Conservation (phyloP, 2,888 invertebrate species). For the Dynastes maya region DNA sequence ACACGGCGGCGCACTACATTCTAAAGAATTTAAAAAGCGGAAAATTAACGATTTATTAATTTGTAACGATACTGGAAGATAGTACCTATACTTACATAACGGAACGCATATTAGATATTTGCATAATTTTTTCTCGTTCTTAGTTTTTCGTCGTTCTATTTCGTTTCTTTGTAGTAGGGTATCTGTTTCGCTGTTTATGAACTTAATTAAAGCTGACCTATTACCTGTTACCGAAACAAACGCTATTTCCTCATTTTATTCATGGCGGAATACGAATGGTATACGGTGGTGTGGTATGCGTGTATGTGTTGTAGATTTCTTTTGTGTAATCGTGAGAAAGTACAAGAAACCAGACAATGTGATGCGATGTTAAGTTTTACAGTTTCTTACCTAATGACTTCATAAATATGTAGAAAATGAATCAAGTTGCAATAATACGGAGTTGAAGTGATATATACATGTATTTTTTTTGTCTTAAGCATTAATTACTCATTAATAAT, state of each 20-base stretch:
- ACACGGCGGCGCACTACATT: conserved; percentile 33
- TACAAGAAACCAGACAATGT: conserved; percentile 35
- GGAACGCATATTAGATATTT: conserved; percentile 34
- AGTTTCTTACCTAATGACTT: conserved; percentile 44
- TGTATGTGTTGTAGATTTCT: conserved; percentile 40
- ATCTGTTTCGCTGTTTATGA: conserved; percentile 30
- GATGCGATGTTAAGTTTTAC: conserved; percentile 42
- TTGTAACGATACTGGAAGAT: conserved; percentile 50
- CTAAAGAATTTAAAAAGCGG: conserved; percentile 64
- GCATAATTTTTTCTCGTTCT: conserved; percentile 44
- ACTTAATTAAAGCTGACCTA: conserved; percentile 43
- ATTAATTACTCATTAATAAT: conserved; percentile 30
- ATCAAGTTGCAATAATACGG: conserved; percentile 27
- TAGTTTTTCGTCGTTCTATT: conserved; percentile 38
- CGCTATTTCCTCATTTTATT: conserved; percentile 45
- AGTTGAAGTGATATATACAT: neutral
- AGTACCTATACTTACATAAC: conserved; percentile 45
- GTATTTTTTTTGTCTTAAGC: conserved; percentile 16
- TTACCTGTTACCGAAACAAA: conserved; percentile 42
- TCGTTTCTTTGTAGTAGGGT: conserved; percentile 24
- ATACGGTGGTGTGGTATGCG: conserved; percentile 22
- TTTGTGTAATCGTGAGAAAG: conserved; percentile 45
- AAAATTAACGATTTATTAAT: conserved; percentile 66
- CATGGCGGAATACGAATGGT: conserved; percentile 20
- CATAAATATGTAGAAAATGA: conserved; percentile 41